phyloP scores from a whole-genome alignment of 2,888 invertebrate species.

The Dolomedes plantarius region DNA sequence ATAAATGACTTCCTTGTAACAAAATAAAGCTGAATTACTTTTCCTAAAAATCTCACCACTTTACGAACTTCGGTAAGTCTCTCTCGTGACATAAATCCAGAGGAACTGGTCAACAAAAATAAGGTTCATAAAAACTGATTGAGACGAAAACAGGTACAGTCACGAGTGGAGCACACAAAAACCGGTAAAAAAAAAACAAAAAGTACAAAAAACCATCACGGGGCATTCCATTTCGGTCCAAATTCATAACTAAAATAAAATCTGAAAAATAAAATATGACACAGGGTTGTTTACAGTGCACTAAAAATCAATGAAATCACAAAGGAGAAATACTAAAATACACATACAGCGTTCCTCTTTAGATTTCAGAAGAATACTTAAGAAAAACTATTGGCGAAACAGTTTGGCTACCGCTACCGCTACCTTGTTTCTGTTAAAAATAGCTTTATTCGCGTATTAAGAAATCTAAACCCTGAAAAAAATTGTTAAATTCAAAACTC shows the following conservation, averaged over 20 bases:
- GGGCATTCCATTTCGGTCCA: slow-evolving; percentile 19
- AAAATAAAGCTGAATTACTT: neutral
- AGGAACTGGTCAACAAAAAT: slow-evolving; percentile 51
- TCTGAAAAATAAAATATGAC: slow-evolving; percentile 27
- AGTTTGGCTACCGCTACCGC: too few relatives aligned
- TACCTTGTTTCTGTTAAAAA: too few relatives aligned
- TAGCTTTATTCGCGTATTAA: too few relatives aligned
- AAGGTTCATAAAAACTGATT: slow-evolving; percentile 32
- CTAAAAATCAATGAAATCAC: neutral
- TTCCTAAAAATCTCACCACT: slow-evolving; percentile 28
- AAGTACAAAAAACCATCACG: slow-evolving; percentile 6
- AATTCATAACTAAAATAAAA: slow-evolving; percentile 39
- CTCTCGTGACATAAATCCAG: slow-evolving; percentile 2
- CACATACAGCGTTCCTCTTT: slow-evolving; percentile 26
- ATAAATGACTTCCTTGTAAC: neutral
- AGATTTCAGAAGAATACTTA: neutral
- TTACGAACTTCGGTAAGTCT: neutral
- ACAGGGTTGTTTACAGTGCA: slow-evolving; percentile 25
- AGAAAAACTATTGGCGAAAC: too few relatives aligned
- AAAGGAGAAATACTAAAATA: slow-evolving; percentile 18
- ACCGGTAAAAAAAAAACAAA: slow-evolving; percentile 32
- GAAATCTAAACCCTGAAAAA: too few relatives aligned
- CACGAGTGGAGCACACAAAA: slow-evolving; percentile 28
- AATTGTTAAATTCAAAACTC: too few relatives aligned
- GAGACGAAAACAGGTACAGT: slow-evolving; percentile 14